These are phyloP conservation scores for Papilio aristodemus DNA, from an alignment of 1,140 invertebrate species.

Conservation along the genomic window DNA sequence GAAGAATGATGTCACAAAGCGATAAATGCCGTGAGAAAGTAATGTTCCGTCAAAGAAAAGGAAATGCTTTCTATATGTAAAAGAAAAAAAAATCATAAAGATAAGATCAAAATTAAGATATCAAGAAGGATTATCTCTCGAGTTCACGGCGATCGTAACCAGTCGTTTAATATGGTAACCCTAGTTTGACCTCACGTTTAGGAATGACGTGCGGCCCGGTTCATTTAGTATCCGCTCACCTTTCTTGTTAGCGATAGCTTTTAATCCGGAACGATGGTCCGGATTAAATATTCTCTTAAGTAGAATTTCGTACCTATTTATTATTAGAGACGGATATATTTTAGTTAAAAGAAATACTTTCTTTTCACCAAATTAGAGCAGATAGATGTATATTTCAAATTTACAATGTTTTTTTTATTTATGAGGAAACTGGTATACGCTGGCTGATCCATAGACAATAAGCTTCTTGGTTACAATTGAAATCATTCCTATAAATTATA, in stretches of 20 bases:
- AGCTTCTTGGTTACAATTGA: too few relatives aligned
- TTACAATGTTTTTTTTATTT: too few relatives aligned
- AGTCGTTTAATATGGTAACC: conserved; percentile 19
- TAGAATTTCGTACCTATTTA: not conserved
- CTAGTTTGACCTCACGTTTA: conserved; percentile 17
- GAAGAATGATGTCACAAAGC: not conserved
- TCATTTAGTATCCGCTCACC: conserved; percentile 12
- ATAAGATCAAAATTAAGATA: conserved; percentile 15
- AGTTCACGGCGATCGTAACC: conserved; percentile 2
- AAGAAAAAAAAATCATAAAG: not conserved
- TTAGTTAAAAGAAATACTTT: too few relatives aligned
- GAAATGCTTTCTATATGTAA: not conserved
- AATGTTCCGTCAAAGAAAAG: not conserved
- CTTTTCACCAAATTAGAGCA: too few relatives aligned
- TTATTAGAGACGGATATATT: too few relatives aligned
- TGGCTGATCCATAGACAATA: too few relatives aligned
- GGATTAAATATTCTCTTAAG: not conserved
- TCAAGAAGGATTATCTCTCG: conserved; percentile 2
- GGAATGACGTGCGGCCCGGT: conserved; percentile 2
- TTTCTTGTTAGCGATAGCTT: conserved; percentile 28
- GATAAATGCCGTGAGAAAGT: not conserved
- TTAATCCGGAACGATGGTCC: conserved; percentile 7
- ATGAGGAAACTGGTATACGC: too few relatives aligned
- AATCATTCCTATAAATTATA: too few relatives aligned
- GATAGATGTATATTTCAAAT: too few relatives aligned